These are phyloP conservation scores for Neolamprologus fasciatus DNA, from an alignment of 2,113 vertebrate species.

Conservation along the genomic window DNA sequence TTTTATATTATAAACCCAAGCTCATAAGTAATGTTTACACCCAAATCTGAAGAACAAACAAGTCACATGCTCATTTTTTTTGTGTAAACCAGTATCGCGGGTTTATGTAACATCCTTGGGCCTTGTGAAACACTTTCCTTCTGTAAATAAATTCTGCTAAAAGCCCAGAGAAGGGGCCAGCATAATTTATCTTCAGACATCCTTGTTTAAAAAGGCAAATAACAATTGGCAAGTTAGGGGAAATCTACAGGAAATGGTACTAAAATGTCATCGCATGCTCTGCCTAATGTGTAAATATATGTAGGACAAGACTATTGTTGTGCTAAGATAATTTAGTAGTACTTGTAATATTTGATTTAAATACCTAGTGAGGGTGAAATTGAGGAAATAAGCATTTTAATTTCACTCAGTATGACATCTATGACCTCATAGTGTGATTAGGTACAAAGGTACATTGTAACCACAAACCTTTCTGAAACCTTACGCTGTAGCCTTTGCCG, in stretches of 20 bases:
- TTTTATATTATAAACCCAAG: not conserved
- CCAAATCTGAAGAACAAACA: conserved; percentile 26
- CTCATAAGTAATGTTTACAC: not conserved
- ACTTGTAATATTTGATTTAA: not conserved
- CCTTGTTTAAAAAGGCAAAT: conserved; percentile 22
- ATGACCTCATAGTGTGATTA: not conserved
- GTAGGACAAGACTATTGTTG: not conserved
- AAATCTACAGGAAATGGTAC: conserved; percentile 1
- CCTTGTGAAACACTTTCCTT: conserved; percentile 52
- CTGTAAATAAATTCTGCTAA: conserved; percentile 50
- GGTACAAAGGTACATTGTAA: not conserved
- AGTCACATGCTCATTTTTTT: conserved; percentile 55
- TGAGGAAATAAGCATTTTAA: not conserved
- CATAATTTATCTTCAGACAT: conserved; percentile 34
- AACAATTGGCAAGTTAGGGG: not conserved
- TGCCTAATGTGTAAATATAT: not conserved
- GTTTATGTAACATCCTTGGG: conserved; percentile 47
- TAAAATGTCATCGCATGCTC: not conserved
- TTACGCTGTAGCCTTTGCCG: not conserved
- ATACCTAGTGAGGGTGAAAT: not conserved
- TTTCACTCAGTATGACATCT: not conserved
- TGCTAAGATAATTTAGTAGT: not conserved
- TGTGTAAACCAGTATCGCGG: conserved; percentile 30
- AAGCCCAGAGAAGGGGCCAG: not conserved
- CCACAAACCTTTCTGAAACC: not conserved